These are phyloP conservation scores for Gopherus flavomarginatus DNA, from an alignment of 2,113 vertebrate species.

Conservation along the genomic window DNA sequence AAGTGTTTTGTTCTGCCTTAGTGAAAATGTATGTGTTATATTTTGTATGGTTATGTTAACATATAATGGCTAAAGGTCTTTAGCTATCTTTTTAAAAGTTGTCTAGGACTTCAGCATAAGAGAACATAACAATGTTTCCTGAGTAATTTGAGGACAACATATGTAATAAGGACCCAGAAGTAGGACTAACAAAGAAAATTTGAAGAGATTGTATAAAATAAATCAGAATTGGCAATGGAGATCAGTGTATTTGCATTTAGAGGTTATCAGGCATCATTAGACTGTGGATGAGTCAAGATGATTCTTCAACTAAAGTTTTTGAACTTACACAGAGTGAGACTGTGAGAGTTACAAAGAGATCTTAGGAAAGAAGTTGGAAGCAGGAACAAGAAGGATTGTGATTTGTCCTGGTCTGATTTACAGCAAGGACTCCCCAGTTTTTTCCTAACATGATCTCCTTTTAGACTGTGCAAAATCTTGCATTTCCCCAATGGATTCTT, in stretches of 20 bases:
- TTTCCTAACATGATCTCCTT: background rate
- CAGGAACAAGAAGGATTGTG: background rate
- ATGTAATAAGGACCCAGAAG: background rate
- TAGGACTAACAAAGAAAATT: background rate
- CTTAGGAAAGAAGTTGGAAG: background rate
- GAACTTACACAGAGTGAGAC: background rate
- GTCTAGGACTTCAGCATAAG: background rate
- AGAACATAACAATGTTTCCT: background rate
- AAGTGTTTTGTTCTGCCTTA: background rate
- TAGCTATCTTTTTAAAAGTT: background rate
- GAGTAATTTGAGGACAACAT: background rate
- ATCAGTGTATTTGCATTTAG: background rate
- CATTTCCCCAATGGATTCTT: background rate
- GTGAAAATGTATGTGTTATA: background rate
- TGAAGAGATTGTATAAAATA: background rate
- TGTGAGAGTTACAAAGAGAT: background rate
- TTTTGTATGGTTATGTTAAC: background rate
- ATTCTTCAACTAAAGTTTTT: background rate
- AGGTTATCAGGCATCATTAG: background rate
- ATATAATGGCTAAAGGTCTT: background rate
- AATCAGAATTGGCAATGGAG: background rate
- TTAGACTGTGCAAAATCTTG: background rate
- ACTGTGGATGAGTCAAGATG: background rate
- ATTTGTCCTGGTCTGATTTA: background rate
- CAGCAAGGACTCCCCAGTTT: background rate